Evolutionary conservation across 2,797 vertebrate species (phyloP).

Genomic region (Rhinatrema bivittatum): DNA sequence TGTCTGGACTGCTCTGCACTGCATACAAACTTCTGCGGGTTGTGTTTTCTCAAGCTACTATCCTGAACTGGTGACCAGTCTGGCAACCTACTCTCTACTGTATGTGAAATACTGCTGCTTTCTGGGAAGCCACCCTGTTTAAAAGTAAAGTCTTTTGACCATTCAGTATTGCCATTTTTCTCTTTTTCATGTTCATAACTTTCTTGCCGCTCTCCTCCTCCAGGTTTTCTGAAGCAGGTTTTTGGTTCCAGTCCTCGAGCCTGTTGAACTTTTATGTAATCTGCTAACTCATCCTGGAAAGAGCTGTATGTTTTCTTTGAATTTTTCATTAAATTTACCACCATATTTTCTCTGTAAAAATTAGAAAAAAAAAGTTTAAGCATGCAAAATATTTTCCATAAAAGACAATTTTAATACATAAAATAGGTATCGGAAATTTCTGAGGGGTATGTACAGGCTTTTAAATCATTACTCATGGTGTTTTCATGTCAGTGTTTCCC

Average conservation of each 20-base stretch:
- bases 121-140: constrained; percentile 19
- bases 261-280: constrained; percentile 73
- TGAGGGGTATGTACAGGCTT: too few species aligned
- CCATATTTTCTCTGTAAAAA: constrained; percentile 62
- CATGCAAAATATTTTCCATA: too few species aligned
- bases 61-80: constrained; percentile 14
- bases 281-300: constrained; percentile 72
- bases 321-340: constrained; percentile 51
- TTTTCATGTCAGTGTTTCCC: too few species aligned
- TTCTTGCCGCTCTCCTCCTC: constrained; percentile 35
- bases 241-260: constrained; percentile 61
- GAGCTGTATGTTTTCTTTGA: constrained; percentile 63
- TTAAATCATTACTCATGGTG: too few species aligned
- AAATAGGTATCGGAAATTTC: too few species aligned
- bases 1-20: constrained; percentile 13
- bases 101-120: constrained; percentile 4
- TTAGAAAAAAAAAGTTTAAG: not conserved
- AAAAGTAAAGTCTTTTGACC: not conserved
- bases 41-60: too few species aligned
- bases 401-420: too few species aligned
- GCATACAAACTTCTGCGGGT: constrained; percentile 4
- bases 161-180: not conserved
- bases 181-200: constrained; percentile 21
- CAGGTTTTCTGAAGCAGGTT: constrained; percentile 36
- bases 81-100: constrained; percentile 1